Percentiles rank a stretch among this genome's conserved stretches.
Evolutionary conservation across 1,140 invertebrate genomes (phyloP).

Genomic region (Calliphora vicina): DNA sequence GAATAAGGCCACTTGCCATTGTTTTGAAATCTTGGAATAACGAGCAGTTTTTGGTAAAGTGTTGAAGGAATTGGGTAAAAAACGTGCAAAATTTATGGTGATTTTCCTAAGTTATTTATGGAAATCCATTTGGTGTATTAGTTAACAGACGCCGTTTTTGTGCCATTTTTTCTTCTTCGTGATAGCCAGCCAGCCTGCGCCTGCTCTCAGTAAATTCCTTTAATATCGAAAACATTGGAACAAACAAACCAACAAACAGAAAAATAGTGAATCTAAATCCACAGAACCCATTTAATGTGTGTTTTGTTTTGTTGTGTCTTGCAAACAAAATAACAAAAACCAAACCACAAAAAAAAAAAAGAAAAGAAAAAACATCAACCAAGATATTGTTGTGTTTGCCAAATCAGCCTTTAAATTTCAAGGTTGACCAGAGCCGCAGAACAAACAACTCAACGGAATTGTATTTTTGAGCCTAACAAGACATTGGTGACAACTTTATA

Average conservation of each 20-base stretch:
- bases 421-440: no score
- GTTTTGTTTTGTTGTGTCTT: no score
- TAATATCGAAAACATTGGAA: neutral
- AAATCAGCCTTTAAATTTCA: neutral
- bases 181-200: slow-evolving; percentile 12
- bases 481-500: neutral
- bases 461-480: neutral
- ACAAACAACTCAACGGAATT: neutral
- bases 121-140: neutral
- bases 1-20: neutral
- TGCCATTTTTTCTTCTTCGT: slow-evolving; percentile 33
- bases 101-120: neutral
- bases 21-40: neutral
- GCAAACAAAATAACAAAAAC: no score
- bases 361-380: slow-evolving; percentile 1
- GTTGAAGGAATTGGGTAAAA: neutral
- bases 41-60: neutral
- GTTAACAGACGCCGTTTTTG: slow-evolving; percentile 31
- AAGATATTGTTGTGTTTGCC: neutral
- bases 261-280: no score
- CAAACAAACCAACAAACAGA: neutral
- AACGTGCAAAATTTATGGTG: slow-evolving; percentile 23
- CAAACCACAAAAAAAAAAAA: no score
- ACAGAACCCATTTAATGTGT: no score
- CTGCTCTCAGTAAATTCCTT: slow-evolving; percentile 21